Percentiles rank a stretch among this genome's conserved stretches.
Conservation (phyloP, 1,140 invertebrate genomes). For the Lasaia peninsularis region DNA sequence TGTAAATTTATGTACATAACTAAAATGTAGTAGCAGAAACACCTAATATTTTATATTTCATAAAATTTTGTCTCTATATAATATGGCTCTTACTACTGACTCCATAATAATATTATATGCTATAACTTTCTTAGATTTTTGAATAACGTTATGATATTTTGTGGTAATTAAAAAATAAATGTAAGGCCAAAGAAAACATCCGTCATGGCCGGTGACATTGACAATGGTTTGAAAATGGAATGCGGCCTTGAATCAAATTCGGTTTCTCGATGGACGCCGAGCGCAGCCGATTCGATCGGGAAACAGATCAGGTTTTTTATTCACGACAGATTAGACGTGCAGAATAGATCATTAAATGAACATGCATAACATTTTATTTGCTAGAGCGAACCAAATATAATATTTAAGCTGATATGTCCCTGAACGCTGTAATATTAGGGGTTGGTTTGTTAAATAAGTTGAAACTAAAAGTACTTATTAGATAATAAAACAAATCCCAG, state of each 20-base stretch:
- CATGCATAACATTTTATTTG: neutral
- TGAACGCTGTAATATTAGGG: too few relatives aligned
- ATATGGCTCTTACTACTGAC: too few relatives aligned
- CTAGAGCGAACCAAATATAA: too few relatives aligned
- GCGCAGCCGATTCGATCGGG: constrained; percentile 52
- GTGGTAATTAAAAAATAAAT: constrained; percentile 4
- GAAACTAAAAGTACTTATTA: too few relatives aligned
- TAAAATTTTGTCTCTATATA: neutral
- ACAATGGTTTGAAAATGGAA: constrained; percentile 69
- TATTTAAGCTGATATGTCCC: too few relatives aligned
- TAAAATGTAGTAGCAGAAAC: too few relatives aligned
- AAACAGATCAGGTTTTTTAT: constrained; percentile 58
- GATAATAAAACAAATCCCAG: too few relatives aligned
- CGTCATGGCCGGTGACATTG: constrained; percentile 61
- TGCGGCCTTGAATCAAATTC: constrained; percentile 68
- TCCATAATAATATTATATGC: too few relatives aligned
- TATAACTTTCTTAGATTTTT: too few relatives aligned
- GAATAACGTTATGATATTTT: neutral
- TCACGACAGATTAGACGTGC: constrained; percentile 54
- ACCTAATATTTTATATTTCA: neutral
- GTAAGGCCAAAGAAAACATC: constrained; percentile 50
- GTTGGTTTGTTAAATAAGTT: too few relatives aligned
- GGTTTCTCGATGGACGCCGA: constrained; percentile 50
- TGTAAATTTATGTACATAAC: neutral
- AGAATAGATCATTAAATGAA: constrained; percentile 35